Conservation (phyloP, 2,113 vertebrate species). For the Saccopteryx leptura region DNA sequence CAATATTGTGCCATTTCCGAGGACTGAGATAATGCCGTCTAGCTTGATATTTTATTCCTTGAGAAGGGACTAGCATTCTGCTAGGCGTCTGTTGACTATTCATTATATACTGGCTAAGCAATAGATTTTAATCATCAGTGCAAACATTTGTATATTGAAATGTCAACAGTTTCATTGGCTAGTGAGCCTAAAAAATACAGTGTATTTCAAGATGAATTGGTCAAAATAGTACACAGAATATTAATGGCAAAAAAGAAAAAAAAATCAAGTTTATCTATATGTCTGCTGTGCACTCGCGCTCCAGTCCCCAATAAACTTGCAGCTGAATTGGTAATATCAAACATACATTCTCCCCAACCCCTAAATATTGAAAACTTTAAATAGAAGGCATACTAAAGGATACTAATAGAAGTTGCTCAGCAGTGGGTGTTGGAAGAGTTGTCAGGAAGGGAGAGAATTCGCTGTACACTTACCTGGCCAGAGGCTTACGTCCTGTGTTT, state of each 20-base stretch:
- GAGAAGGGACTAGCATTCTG: background rate
- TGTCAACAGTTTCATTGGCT: conserved; percentile 10
- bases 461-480: background rate
- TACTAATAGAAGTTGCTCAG: background rate
- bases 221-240: background rate
- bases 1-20: background rate
- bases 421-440: background rate
- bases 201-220: background rate
- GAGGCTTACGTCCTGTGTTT: background rate
- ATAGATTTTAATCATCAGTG: conserved; percentile 33
- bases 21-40: background rate
- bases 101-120: background rate
- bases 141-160: conserved; percentile 48
- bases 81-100: background rate
- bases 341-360: background rate
- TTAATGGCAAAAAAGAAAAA: background rate
- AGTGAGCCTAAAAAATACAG: background rate
- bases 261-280: background rate
- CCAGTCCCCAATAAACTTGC: background rate
- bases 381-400: background rate
- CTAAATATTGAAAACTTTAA: background rate
- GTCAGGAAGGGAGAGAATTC: background rate
- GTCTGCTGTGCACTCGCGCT: background rate
- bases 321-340: background rate
- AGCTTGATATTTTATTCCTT: background rate